These are phyloP conservation scores for Anoplius nigerrimus DNA, from an alignment of 2,888 invertebrate genomes.

Conservation along the genomic window DNA sequence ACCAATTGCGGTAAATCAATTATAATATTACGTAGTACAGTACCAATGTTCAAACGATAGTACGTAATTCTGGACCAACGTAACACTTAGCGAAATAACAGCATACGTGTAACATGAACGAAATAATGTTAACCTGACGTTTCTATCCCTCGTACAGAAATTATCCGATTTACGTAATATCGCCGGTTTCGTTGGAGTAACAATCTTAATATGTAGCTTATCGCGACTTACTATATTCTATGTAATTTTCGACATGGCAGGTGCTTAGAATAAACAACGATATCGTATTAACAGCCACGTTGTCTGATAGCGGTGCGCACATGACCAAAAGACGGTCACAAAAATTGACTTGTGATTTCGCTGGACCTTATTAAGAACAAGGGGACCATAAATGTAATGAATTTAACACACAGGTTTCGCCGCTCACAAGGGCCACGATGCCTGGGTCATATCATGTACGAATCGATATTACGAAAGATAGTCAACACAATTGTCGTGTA, in stretches of 20 bases:
- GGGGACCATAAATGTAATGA: constrained; percentile 60
- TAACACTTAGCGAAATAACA: too few relatives aligned
- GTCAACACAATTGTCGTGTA: neutral
- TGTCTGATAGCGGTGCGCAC: constrained; percentile 31
- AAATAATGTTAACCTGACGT: too few relatives aligned
- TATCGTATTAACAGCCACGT: constrained; percentile 8
- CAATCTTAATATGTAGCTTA: neutral
- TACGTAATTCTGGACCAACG: too few relatives aligned
- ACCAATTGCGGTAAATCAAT: too few relatives aligned
- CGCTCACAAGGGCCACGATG: constrained; percentile 21
- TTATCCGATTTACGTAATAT: too few relatives aligned
- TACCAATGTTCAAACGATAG: too few relatives aligned
- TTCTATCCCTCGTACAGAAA: too few relatives aligned
- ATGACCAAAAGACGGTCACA: constrained; percentile 42
- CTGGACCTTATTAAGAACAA: constrained; percentile 56
- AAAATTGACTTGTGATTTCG: constrained; percentile 45
- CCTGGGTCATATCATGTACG: constrained; percentile 32
- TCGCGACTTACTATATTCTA: too few relatives aligned
- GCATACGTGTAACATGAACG: too few relatives aligned
- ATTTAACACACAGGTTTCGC: constrained; percentile 43
- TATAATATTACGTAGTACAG: too few relatives aligned
- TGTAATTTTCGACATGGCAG: too few relatives aligned
- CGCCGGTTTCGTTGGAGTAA: too few relatives aligned
- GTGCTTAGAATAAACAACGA: neutral
- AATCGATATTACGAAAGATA: constrained; percentile 15